Conservation (phyloP, 2,888 invertebrate genomes). For the Torymus aiolomorphi region DNA sequence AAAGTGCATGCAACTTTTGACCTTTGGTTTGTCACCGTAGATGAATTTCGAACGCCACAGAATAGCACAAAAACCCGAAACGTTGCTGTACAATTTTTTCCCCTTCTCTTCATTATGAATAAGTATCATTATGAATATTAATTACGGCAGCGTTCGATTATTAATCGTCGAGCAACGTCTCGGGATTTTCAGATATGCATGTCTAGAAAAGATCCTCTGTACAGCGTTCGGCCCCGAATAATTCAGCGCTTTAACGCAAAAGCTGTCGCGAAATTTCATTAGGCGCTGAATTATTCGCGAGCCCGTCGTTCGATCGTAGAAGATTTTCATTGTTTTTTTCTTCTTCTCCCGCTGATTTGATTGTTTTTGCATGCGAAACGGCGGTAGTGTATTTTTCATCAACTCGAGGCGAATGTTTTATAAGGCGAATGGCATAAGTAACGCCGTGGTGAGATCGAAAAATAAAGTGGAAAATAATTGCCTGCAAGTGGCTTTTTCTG, state of each 20-base stretch:
- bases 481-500: not conserved
- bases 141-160: not conserved
- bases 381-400: conserved; percentile 34
- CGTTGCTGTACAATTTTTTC: conserved; percentile 7
- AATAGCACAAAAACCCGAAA: not conserved
- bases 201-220: conserved; percentile 13
- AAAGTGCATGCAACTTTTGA: conserved; percentile 4
- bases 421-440: no score
- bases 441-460: no score
- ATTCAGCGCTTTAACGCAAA: conserved; percentile 10
- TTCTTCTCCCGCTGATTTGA: conserved; percentile 19
- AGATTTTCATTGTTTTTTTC: conserved; percentile 30
- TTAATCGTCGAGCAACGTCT: conserved; percentile 28
- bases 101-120: not conserved
- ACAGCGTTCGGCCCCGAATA: conserved; percentile 5
- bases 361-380: conserved; percentile 33
- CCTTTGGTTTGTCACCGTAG: not conserved
- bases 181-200: conserved; percentile 36
- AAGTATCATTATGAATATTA: conserved; percentile 6
- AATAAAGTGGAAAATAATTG: not conserved
- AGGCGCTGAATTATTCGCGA: conserved; percentile 30
- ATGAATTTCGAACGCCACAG: not conserved
- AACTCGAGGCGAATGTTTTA: no score
- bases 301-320: not conserved
- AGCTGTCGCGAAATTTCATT: conserved; percentile 40